Conservation (phyloP, 1,140 invertebrate genomes). For the Bombyx mori region DNA sequence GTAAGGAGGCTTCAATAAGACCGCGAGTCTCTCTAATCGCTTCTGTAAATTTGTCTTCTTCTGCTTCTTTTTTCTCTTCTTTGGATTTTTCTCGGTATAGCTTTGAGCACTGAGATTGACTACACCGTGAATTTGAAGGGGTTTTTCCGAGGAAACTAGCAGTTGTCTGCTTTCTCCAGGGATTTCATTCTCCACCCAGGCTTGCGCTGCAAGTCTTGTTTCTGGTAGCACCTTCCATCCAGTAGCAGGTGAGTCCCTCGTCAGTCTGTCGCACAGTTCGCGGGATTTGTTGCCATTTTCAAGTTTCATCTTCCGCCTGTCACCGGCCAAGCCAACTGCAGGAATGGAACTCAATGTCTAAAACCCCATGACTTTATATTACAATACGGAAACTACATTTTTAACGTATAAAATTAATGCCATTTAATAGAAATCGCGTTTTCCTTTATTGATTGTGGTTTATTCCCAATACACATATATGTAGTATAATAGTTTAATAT, state of each 20-base stretch:
- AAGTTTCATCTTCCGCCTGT: conserved; percentile 28
- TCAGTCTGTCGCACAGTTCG: conserved; percentile 30
- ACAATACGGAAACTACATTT: too few species aligned
- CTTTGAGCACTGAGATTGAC: conserved; percentile 40
- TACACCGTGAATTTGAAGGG: conserved; percentile 32
- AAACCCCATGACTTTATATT: too few species aligned
- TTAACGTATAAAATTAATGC: too few species aligned
- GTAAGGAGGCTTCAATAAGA: conserved; percentile 42
- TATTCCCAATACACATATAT: too few species aligned
- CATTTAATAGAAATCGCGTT: too few species aligned
- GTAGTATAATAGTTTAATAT: too few species aligned
- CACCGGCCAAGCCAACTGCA: conserved; percentile 7
- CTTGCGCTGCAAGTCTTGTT: conserved; percentile 23
- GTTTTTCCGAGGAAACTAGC: conserved; percentile 10
- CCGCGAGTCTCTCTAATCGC: conserved; percentile 41
- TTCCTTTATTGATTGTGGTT: too few species aligned
- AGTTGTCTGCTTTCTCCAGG: conserved; percentile 43
- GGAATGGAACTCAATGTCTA: background rate
- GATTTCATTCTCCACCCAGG: conserved; percentile 37
- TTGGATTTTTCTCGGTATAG: conserved; percentile 26
- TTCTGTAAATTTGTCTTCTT: conserved; percentile 45
- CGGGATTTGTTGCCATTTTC: conserved; percentile 47
- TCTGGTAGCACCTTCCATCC: conserved; percentile 37
- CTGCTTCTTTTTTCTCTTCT: conserved; percentile 19
- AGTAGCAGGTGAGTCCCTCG: conserved; percentile 24